A percentile compares a stretch with the other conserved stretches of the same genome.
Conservation (phyloP, 2,888 invertebrate genomes). For the Exephanes ischioxanthus region DNA sequence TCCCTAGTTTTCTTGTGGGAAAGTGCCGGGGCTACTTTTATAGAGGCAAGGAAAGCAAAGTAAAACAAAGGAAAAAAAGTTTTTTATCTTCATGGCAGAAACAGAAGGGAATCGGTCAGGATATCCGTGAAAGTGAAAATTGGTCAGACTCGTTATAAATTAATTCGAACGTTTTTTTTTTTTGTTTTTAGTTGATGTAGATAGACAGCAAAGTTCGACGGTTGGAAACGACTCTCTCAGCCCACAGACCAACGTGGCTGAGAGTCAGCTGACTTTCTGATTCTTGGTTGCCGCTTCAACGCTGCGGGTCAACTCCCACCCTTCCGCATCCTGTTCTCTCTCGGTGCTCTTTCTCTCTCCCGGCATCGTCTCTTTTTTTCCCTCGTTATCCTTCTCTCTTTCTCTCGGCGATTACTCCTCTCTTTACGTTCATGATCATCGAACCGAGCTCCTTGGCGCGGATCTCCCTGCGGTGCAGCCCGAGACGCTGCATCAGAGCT, state of each 20-base stretch:
- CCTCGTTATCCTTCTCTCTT: conserved; percentile 31
- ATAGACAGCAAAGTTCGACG: conserved; percentile 20
- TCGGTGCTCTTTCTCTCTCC: conserved; percentile 25
- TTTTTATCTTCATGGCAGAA: neutral
- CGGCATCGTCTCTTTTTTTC: conserved; percentile 22
- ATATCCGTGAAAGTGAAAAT: conserved; percentile 23
- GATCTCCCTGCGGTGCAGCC: conserved; percentile 62
- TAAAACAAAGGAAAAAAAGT: too few species aligned
- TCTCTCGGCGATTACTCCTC: conserved; percentile 37
- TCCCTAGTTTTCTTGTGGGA: too few species aligned
- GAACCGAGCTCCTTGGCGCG: conserved; percentile 59
- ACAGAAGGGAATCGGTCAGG: neutral
- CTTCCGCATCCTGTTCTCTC: conserved; percentile 44
- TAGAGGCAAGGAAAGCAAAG: too few species aligned
- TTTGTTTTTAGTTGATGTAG: neutral
- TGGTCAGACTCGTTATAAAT: neutral
- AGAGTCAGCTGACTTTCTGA: conserved; percentile 67
- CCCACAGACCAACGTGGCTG: conserved; percentile 42
- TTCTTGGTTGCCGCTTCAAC: conserved; percentile 55
- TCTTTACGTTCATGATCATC: conserved; percentile 51
- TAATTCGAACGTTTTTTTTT: neutral
- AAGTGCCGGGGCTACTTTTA: too few species aligned
- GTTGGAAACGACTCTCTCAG: conserved; percentile 35
- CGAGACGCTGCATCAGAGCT: conserved; percentile 36
- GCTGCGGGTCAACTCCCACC: conserved; percentile 67